Base-by-base conservation (phyloP, 1,140 invertebrate species). In the Onthophagus taurus region DNA sequence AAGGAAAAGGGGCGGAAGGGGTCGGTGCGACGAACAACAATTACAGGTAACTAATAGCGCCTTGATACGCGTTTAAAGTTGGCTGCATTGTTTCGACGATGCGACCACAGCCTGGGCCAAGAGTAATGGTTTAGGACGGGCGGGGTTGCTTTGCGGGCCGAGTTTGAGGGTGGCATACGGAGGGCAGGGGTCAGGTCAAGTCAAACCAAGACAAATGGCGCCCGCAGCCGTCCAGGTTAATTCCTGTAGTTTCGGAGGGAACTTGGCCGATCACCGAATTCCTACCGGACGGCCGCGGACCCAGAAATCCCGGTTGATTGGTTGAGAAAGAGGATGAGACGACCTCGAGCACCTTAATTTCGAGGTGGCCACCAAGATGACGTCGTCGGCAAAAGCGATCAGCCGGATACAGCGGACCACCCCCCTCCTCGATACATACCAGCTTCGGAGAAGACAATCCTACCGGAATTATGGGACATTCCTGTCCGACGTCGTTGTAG, bases 161-260 rank as follows among this genome's bases (percentile, higher is more conserved):
- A 13, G 31, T 33, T 33, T 5, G 13, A 14, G 31, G 31, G 9
- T 5, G 13, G 13, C 6, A 13, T 5, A 33, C 6, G 38, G 38
- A 23, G 44, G 44, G 13, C 36, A 31, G 12, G 34, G 31, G 29
- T 37, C 45, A 49, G 54, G 48, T 51, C 55, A 53, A 61, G 58
- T 60, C 60, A 59, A 60, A 62, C 60, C 60, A 60, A 60, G 60
- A 62, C 60, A 60, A 62, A 62, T 60, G 60, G 60, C 54, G 58
- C 58, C 54, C 55, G 58, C 48, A n/a, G n/a, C n/a, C n/a, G 52
- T 58, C 57, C 57, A 58, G 60, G 60, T 62, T 62, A 60, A 62
- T 62, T 58, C 58, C 57, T 51, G 57, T 45, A 41, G 53, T 59
- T 60, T 44, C 47, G n/a, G n/a, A n/a, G n/a, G n/a, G 42, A 59